phyloP scores from a whole-genome alignment of 2,113 vertebrate genomes.

The Aramus guarauna region DNA sequence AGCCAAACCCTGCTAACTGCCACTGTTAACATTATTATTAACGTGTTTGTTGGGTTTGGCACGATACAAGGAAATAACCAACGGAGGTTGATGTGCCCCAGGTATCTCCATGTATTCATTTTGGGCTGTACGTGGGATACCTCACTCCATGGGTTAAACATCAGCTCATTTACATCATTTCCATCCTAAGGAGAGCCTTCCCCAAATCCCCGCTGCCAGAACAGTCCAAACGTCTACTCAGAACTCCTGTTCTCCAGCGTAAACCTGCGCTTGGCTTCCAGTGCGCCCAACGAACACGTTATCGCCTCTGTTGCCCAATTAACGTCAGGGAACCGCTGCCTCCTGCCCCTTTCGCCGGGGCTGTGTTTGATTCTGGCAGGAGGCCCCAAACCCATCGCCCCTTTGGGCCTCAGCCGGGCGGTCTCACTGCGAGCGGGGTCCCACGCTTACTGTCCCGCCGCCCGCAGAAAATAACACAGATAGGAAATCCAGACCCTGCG shows the following conservation, averaged over 20 bases:
- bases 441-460: accelerated
- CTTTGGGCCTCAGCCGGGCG: accelerated
- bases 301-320: neutral
- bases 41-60: neutral
- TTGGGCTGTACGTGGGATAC: accelerated
- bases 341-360: accelerated
- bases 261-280: neutral
- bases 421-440: accelerated
- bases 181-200: neutral
- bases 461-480: accelerated
- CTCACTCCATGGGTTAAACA: accelerated
- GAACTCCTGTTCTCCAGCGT: neutral
- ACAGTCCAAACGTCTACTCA: neutral
- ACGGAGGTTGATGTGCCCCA: accelerated
- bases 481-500: neutral
- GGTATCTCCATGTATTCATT: accelerated
- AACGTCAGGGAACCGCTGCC: too few relatives aligned
- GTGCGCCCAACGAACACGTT: accelerated
- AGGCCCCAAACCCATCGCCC: too few relatives aligned
- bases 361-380: neutral
- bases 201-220: neutral
- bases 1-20: neutral
- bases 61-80: neutral
- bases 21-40: too few relatives aligned
- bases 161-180: neutral